Conservation (phyloP, 2,797 vertebrate species). For the Chaunax sp. region DNA sequence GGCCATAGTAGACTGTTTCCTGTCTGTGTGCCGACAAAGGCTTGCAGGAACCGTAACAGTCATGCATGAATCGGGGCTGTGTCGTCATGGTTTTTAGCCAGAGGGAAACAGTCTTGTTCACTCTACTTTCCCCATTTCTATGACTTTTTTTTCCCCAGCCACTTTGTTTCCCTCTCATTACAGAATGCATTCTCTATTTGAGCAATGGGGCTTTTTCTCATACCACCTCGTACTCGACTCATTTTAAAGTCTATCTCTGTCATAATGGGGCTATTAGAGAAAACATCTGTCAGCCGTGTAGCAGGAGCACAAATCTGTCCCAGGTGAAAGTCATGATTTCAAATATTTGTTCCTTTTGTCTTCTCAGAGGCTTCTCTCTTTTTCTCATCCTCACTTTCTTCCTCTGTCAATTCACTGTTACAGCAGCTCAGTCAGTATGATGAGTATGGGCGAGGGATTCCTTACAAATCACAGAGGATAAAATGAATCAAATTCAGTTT, state of each 20-base stretch:
- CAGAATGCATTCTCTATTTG: constrained; percentile 25
- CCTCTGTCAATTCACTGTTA: constrained; percentile 13
- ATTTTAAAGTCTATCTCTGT: constrained; percentile 53
- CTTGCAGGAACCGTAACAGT: too few relatives aligned
- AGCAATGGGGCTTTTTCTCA: constrained; percentile 9
- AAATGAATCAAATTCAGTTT: constrained; percentile 13
- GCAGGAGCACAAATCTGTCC: constrained; percentile 26
- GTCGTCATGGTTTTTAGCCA: too few relatives aligned
- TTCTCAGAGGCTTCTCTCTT: not conserved
- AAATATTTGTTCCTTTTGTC: constrained; percentile 5
- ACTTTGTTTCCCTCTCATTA: constrained; percentile 24
- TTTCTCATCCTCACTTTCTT: constrained; percentile 4
- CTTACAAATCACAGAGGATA: constrained; percentile 24
- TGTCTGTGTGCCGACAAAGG: too few relatives aligned
- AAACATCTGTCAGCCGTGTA: constrained; percentile 65
- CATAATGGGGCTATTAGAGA: constrained; percentile 62
- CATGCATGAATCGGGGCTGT: too few relatives aligned
- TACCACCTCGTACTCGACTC: constrained; percentile 21
- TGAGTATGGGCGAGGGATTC: constrained; percentile 21
- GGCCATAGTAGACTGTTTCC: too few relatives aligned
- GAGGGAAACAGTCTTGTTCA: constrained; percentile 25
- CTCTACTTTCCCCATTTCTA: constrained; percentile 6
- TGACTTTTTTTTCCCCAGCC: not conserved
- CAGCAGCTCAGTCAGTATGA: constrained; percentile 2
- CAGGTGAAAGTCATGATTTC: constrained; percentile 34